These are phyloP conservation scores for Drosophila fulvimacula DNA, from an alignment of 2,888 invertebrate genomes.

Conservation along the genomic window DNA sequence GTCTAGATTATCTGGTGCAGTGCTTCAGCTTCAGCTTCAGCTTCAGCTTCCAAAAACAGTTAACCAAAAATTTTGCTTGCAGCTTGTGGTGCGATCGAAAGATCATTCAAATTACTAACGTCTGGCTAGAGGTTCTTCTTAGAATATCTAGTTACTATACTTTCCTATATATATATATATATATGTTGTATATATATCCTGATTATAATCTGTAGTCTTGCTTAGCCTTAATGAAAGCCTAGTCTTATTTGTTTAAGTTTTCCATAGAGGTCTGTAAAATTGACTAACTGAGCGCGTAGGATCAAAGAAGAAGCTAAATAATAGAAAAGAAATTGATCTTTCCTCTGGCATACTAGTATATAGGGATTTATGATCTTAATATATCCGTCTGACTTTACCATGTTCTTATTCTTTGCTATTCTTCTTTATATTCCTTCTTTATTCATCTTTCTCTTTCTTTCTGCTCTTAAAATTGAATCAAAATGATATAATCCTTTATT, in stretches of 20 bases:
- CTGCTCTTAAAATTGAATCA: neutral
- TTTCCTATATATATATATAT: neutral
- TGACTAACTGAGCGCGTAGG: neutral
- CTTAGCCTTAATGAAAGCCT: neutral
- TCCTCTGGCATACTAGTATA: neutral
- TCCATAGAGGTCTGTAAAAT: neutral
- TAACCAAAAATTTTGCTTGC: conserved; percentile 65
- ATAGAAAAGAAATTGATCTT: neutral
- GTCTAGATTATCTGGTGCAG: conserved; percentile 54
- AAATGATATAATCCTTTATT: neutral
- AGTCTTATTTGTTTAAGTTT: neutral
- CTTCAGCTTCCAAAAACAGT: conserved; percentile 48
- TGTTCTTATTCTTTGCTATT: neutral
- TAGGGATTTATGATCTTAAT: neutral
- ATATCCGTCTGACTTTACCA: neutral
- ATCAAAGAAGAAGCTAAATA: neutral
- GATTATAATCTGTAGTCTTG: neutral
- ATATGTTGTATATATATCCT: neutral
- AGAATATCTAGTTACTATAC: conserved; percentile 39
- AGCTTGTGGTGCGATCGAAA: conserved; percentile 51
- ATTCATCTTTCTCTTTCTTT: neutral
- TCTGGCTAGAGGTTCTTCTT: conserved; percentile 43
- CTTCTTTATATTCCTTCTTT: neutral
- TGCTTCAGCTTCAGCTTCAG: conserved; percentile 72
- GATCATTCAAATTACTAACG: conserved; percentile 28